Evolutionary conservation across 2,797 vertebrate genomes (phyloP), one percentile per base, ranked within the genome.

Genomic region (Oophaga sylvatica): DNA sequence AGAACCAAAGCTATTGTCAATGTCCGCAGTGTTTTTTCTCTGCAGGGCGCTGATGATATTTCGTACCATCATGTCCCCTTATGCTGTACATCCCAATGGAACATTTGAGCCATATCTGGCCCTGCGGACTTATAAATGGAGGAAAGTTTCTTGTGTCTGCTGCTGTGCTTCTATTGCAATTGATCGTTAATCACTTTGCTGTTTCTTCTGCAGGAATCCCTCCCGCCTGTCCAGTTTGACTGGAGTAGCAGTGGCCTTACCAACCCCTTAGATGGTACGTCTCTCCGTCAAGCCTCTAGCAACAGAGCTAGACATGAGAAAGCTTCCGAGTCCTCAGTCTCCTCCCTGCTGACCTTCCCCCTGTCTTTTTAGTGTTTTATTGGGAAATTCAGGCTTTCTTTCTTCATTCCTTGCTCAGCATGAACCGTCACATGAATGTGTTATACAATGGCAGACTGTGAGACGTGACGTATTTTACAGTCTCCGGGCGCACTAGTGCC

Each of bases 221-320:
- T 95, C 91, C 94, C 96, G 92, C 95, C 95, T 93, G 94, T 96
- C 92, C 95, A 96, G 95, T 95, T 95, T 94, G 96, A 97, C 95
- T 97, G 96, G 96, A 97, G 95, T 95, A 96, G 95, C 95, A 96
- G 94, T 95, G 96, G 97, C 96, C 97, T 97, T 96, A 97, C 96
- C 95, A 96, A 97, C 95, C 97, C 97, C 95, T 96, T 97, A 97
- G 97, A 97, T 95, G 97, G 97, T 97, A 97, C 94, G 96, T 99
- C 96, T 96, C 96, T 96, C 93, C 95, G 94, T 95, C 95, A 96
- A 95, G 94, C 95, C 94, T 97, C 97, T 96, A 96, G 95, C 96
- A 95, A 95, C 96, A 97, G 96, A 96, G 95, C 92, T 94, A 96
- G 95, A 97, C 95, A 95, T 97, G 96, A 97, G 96, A 95, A 95